These are phyloP conservation scores for Osedax frankpressi DNA, from an alignment of 2,888 invertebrate species.

Conservation along the genomic window DNA sequence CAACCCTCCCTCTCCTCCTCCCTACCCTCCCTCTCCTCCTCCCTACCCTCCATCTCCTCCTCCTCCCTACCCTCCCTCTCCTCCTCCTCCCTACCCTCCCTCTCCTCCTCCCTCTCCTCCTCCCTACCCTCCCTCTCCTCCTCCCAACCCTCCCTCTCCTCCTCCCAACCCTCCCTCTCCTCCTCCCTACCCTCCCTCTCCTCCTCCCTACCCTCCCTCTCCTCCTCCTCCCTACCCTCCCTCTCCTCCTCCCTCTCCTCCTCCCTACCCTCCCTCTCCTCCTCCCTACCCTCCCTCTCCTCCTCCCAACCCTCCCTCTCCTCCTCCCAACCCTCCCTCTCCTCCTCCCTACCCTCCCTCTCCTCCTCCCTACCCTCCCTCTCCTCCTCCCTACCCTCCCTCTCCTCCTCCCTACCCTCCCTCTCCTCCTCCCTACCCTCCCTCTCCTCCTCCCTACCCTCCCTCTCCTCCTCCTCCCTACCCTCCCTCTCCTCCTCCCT, in stretches of 20 bases:
- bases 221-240: neutral
- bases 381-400: neutral
- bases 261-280: neutral
- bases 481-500: neutral
- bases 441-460: neutral
- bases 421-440: neutral
- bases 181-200: neutral
- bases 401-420: neutral
- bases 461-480: neutral
- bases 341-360: neutral
- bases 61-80: neutral
- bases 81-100: neutral
- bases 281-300: neutral
- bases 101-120: neutral
- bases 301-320: neutral
- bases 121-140: neutral
- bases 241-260: neutral
- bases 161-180: neutral
- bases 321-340: no score
- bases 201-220: neutral
- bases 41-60: constrained; percentile 41
- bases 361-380: neutral
- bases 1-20: neutral
- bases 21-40: neutral
- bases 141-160: neutral